Evolutionary conservation across 2,888 invertebrate species (phyloP).

Genomic region (Eilema caniola): DNA sequence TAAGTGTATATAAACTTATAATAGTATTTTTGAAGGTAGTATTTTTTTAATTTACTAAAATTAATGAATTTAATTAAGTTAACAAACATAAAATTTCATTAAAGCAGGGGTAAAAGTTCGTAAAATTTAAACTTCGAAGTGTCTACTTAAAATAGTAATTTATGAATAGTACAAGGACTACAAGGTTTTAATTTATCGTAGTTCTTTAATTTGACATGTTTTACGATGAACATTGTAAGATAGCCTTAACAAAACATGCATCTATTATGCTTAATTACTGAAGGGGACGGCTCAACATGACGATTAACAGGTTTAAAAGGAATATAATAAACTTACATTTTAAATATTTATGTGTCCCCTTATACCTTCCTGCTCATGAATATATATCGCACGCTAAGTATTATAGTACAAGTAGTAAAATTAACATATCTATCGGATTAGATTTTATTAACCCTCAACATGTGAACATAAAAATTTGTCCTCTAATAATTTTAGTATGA

Average conservation of each 20-base stretch:
- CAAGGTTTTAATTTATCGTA: not conserved
- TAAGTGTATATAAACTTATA: not conserved
- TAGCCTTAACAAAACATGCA: conserved; percentile 68
- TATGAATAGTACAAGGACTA: not conserved
- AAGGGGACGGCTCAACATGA: conserved; percentile 61
- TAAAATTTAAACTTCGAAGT: not conserved
- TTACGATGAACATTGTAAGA: conserved; percentile 39
- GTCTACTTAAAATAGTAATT: not conserved
- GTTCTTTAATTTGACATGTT: not conserved
- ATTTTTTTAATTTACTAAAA: no score
- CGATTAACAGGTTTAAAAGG: conserved; percentile 10
- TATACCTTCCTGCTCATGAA: conserved; percentile 8
- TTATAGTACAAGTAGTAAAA: conserved; percentile 10
- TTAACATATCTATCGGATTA: conserved; percentile 18
- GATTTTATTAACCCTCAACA: conserved; percentile 15
- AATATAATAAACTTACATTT: conserved; percentile 4
- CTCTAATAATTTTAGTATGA: conserved; percentile 9
- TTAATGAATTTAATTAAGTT: no score
- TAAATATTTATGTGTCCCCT: conserved; percentile 2
- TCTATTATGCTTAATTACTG: conserved; percentile 66
- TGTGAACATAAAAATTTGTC: conserved; percentile 9
- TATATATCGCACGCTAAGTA: not conserved
- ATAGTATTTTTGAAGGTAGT: no score
- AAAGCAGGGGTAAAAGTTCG: not conserved
- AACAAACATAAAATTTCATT: no score